Evolutionary conservation across 2,113 vertebrate species (phyloP), one percentile per base, ranked within the genome.

Genomic region (Irena cyanogastra): DNA sequence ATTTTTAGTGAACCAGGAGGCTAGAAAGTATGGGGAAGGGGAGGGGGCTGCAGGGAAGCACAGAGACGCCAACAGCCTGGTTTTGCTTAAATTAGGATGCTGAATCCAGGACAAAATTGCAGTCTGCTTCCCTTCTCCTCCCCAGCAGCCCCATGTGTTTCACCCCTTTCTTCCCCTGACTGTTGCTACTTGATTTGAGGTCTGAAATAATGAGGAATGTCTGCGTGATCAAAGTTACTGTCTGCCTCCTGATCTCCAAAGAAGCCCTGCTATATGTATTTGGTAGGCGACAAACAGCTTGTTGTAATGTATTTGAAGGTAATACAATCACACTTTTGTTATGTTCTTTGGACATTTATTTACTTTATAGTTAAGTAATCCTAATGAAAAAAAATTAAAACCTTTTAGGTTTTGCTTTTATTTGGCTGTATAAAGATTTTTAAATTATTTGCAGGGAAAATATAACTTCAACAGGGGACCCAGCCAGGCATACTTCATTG

Each of bases 141-240:
- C 77, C 74, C 84, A 95, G 70, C 44, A 96, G 70, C 90, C 95
- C 86, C 94, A 45, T 91, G 53, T 79, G 90, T 93, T 76, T 95
- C 66, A 75, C 90, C 71, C 82, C n/a, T 87, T 94, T 96, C 93
- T 91, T 91, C 65, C 82, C 63, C 69, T 96, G 83, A 78, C 92
- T 93, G 69, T 92, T 97, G 72, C 89, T 96, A 64, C 86, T 96
- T 95, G 94, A 97, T 94, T 96, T 96, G 87, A 95, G 85, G 90
- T 96, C 93, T 97, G 92, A 97, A 97, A 96, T 97, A 96, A 97
- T 89, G 95, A 97, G 92, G 87, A 88, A 77, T 93, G 87, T 88
- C 93, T 93, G 72, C 82, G 19, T 96, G 94, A 97, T 96, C 95
- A 96, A 95, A 97, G 92, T 94, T 94, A 81, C 72, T 95, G 52